phyloP scores from a whole-genome alignment of 2,888 invertebrate genomes.

The Shargacucullia verbasci region DNA sequence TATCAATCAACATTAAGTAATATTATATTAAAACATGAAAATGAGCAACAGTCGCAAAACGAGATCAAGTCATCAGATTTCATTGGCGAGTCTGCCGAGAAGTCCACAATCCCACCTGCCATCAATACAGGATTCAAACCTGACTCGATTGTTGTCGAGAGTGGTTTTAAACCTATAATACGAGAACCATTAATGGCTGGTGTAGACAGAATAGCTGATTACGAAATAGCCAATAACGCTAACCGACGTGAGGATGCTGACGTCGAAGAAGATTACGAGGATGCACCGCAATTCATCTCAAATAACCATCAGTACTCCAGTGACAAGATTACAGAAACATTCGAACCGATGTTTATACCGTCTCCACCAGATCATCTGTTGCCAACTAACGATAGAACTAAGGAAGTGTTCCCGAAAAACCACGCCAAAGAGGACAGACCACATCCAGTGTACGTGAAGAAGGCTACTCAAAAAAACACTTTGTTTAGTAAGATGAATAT shows the following conservation, averaged over 20 bases:
- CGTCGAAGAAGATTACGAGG: slow-evolving; percentile 82
- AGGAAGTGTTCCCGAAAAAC: slow-evolving; percentile 80
- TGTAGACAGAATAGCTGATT: slow-evolving; percentile 86
- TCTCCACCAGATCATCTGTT: slow-evolving; percentile 91
- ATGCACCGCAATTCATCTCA: slow-evolving; percentile 77
- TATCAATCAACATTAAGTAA: slow-evolving; percentile 76
- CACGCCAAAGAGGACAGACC: slow-evolving; percentile 86
- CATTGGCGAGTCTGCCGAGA: slow-evolving; percentile 78
- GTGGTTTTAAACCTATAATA: slow-evolving; percentile 95
- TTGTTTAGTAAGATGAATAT: slow-evolving; percentile 80
- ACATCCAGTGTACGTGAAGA: slow-evolving; percentile 83
- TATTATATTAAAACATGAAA: slow-evolving; percentile 72
- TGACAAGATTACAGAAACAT: slow-evolving; percentile 89
- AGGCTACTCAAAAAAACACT: slow-evolving; percentile 73
- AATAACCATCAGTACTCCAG: slow-evolving; percentile 80
- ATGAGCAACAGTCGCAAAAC: slow-evolving; percentile 65
- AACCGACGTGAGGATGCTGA: slow-evolving; percentile 87
- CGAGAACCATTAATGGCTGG: slow-evolving; percentile 86
- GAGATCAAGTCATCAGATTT: slow-evolving; percentile 85
- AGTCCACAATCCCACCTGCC: slow-evolving; percentile 87
- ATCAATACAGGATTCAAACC: slow-evolving; percentile 94
- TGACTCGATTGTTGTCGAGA: slow-evolving; percentile 94
- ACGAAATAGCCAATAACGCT: slow-evolving; percentile 55
- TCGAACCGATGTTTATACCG: slow-evolving; percentile 95
- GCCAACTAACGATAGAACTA: slow-evolving; percentile 76